Base-by-base conservation (phyloP, 2,797 vertebrate species). In the Gymnothorax javanicus region DNA sequence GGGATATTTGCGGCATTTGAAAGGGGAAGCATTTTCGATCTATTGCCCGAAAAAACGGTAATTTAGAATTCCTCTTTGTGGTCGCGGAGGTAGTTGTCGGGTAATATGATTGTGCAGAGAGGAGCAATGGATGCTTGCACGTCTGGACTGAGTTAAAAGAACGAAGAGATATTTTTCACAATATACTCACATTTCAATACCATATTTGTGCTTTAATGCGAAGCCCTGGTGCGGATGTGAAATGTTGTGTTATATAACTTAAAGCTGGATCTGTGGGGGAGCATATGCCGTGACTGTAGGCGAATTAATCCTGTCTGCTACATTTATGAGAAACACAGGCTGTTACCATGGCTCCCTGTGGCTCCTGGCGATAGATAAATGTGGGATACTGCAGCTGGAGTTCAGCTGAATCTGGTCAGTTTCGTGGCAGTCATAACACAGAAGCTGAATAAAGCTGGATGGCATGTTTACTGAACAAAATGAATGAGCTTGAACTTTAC, bases 331-430 rank as follows among this genome's bases (percentile, higher is more conserved):
- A 56, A 81, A 81, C 82, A 57, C 12, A 67, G 83, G 7, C 83
- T 33, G 83, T 84, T 25, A 67, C 60, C 83, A 84, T 84, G 83
- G 60, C 60, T 84, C 60, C 83, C 83, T n/a, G 59, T 8, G 25
- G 27, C 25, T 33, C 25, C 83, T 52, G 83, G 50, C 43, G 11
- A 23, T 9, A 57, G 17, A 13, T 64, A 79, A 15, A 23, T 67
- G 83, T 7, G 52, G 83, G 52, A 64, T 20, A 50, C 83, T 12
- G 13, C 8, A 8, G 43, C 2, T 60, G 8, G 25, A 84, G 83
- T 43, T 58, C 33, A 59, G 59, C 3, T 50, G 33, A 50, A 62
- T 52, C 25, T 67, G 17, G 6, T 67, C 20, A n/a, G 50, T n/a
- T 17, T 56, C 23, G 7, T 56, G 7, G 15, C 13, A 52, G 11